Conservation (phyloP, 1,140 invertebrate species). For the Tetramorium parvispinum region DNA sequence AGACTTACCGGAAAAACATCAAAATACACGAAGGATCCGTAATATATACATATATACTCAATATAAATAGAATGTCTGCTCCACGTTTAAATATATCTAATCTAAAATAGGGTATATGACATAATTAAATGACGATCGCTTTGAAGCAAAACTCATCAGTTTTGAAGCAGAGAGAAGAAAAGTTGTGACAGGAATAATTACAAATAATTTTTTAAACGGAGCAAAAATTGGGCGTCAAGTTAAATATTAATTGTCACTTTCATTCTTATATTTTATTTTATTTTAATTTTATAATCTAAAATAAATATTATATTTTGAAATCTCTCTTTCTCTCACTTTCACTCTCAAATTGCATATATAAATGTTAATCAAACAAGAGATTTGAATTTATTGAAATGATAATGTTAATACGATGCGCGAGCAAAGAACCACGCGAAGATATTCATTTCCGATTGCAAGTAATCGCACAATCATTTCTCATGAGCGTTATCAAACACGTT, state of each 20-base stretch:
- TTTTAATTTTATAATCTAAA: neutral
- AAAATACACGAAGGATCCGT: neutral
- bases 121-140: neutral
- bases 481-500: neutral
- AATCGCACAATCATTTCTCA: constrained; percentile 5
- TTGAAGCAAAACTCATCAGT: neutral
- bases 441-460: neutral
- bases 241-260: neutral
- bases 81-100: neutral
- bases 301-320: neutral
- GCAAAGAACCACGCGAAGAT: neutral
- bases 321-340: neutral
- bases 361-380: neutral
- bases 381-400: neutral
- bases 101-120: neutral
- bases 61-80: neutral
- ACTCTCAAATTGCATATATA: neutral
- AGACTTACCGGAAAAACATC: neutral
- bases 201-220: neutral
- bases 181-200: neutral
- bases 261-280: neutral
- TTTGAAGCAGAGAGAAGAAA: neutral
- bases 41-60: neutral
- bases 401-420: no score
- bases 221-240: neutral